Base-by-base conservation (phyloP, 2,888 invertebrate species). In the Drepana falcataria region DNA sequence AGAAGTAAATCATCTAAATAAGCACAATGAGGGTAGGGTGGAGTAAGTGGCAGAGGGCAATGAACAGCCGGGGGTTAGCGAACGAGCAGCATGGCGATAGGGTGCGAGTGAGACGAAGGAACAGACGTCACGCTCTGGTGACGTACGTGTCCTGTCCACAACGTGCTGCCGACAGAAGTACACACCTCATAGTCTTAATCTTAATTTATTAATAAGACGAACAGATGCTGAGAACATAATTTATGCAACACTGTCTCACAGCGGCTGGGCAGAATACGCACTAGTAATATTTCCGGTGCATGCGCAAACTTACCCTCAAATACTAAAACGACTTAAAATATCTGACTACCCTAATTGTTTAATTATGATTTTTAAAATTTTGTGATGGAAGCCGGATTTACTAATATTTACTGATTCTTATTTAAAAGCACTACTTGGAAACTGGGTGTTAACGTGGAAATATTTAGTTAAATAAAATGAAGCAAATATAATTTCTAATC, bases 51-150 rank as follows among this genome's bases (percentile, higher is more conserved):
- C 55, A 61, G 73, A 73, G 80, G 77, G 77, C 81, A 81, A 76
- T 77, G 78, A 77, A 77, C 81, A 79, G 71, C 61, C 69, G 64
- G 69, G 73, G 72, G 73, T 71, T 71, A 73, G 67, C 60, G 65
- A 59, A 69, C 69, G 77, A 72, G 63, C 61, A 71, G 68, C 51
- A 59, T 63, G 65, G 69, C 60, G 64, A 61, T 57, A 64, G 59
- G 59, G 78, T 66, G 74, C 63, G 78, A 77, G 76, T 56, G 72
- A 68, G 75, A 75, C 64, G 66, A 61, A 60, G 53, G 57, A 63
- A 59, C 68, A 75, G 77, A 83, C 85, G 87, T 85, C 84, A 85
- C 69, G 85, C 78, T 81, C 82, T 71, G 82, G 76, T 84, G 87
- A 83, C 80, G 83, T 83, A 75, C 74, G 77, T 41, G 51, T 75